Evolutionary conservation across 2,888 invertebrate species (phyloP).

Genomic region (Oeneis ivallda): DNA sequence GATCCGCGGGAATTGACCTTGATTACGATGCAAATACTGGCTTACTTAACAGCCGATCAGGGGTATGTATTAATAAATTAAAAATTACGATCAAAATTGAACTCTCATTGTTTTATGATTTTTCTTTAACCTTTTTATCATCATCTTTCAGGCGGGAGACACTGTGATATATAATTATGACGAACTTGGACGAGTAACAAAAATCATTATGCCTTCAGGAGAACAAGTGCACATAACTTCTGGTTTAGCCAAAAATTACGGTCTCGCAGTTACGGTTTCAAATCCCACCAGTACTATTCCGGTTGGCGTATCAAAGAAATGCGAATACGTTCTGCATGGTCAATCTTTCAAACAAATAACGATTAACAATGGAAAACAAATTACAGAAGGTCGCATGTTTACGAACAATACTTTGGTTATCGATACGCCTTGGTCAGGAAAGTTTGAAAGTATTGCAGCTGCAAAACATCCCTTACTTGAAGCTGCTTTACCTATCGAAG

Average conservation of each 20-base stretch:
- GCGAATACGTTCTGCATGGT: constrained; percentile 83
- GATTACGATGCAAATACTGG: constrained; percentile 96
- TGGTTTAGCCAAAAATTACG: constrained; percentile 88
- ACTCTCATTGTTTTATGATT: not conserved
- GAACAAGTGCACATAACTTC: constrained; percentile 91
- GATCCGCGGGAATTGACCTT: constrained; percentile 92
- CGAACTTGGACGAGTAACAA: constrained; percentile 91
- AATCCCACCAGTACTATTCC: constrained; percentile 77
- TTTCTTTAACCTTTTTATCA: constrained; percentile 20
- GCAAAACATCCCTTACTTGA: constrained; percentile 91
- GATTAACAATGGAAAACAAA: constrained; percentile 86
- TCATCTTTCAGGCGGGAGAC: constrained; percentile 85
- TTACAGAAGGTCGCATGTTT: constrained; percentile 88
- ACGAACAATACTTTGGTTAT: constrained; percentile 90
- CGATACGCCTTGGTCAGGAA: constrained; percentile 87
- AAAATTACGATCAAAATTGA: constrained; percentile 8
- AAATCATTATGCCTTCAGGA: constrained; percentile 94
- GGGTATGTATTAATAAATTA: constrained; percentile 75
- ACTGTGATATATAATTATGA: constrained; percentile 96
- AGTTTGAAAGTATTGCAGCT: constrained; percentile 88
- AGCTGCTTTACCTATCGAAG: constrained; percentile 92
- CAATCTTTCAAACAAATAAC: constrained; percentile 85
- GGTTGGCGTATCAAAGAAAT: constrained; percentile 80
- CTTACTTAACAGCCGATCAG: constrained; percentile 91
- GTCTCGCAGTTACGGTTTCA: constrained; percentile 87